Evolutionary conservation across 2,797 vertebrate genomes (phyloP).

Genomic region (Typhlichthys eigenmanni): DNA sequence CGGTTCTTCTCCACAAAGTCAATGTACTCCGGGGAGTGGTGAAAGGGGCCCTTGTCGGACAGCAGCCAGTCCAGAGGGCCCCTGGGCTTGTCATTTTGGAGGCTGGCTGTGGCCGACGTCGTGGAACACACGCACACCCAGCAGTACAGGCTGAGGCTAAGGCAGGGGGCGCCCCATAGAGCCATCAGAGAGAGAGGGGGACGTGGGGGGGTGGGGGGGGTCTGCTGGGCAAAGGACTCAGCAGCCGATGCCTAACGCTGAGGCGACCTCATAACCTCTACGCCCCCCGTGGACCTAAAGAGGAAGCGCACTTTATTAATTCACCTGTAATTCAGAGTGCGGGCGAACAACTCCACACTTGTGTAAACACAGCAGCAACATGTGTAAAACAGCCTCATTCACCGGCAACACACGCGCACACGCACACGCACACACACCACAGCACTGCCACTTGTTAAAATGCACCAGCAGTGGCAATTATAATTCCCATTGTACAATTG

Average conservation of each 20-base stretch:
- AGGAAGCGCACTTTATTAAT: not conserved
- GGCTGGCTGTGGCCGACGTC: constrained; percentile 70
- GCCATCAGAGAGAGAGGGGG: constrained; percentile 89
- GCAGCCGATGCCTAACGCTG: constrained; percentile 82
- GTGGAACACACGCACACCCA: constrained; percentile 72
- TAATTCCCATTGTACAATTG: too few species aligned
- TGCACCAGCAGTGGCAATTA: too few species aligned
- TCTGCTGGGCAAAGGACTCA: constrained; percentile 66
- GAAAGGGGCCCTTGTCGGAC: constrained; percentile 97
- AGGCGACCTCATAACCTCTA: constrained; percentile 87
- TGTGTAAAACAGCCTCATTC: too few species aligned
- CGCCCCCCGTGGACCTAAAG: constrained; percentile 85
- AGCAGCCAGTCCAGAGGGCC: constrained; percentile 98
- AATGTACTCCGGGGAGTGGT: constrained; percentile 94
- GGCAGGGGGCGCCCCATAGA: constrained; percentile 94
- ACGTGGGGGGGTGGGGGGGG: constrained; percentile 18
- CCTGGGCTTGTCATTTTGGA: constrained; percentile 89
- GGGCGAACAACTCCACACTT: too few species aligned
- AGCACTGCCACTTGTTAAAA: too few species aligned
- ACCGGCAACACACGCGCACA: not conserved
- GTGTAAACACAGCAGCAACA: too few species aligned
- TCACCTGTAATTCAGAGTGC: not conserved
- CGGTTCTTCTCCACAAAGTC: constrained; percentile 98
- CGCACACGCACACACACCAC: constrained; percentile 11
- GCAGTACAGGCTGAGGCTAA: constrained; percentile 94